Base-by-base conservation (phyloP, 2,113 vertebrate genomes). In the Phycodurus eques region DNA sequence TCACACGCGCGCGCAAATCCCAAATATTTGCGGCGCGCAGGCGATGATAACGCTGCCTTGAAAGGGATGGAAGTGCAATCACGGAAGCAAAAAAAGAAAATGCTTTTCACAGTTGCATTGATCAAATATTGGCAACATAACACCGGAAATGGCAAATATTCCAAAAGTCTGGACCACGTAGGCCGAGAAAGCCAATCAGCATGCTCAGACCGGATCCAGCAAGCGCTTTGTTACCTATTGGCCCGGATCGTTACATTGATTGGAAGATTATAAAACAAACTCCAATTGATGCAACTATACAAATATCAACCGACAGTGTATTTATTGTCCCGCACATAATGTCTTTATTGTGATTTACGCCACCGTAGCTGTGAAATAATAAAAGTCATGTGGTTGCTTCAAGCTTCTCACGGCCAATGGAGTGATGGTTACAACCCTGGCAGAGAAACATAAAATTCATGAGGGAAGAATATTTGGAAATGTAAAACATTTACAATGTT, bases 1-100 rank as follows among this genome's bases (percentile, higher is more conserved):
- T 72, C 72, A 74, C 75, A 69, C 71, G 39, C 59, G 74, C 72
- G 31, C 8, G 22, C 56, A 71, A 62, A 49, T 67, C 22, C 4
- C 31, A 35, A 53, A 53, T 56, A 78, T 77, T 78, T 46, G 57
- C 67, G 53, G 57, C 76, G 71, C 71, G 71, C 74, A 42, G 60
- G 35, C 20, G 60, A 39, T 42, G 60, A 33, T 27, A 43, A 43
- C 42, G 44, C 43, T 15, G 63, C 20, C 43, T 44, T 65, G 42
- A 22, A 43, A 1, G 12, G 61, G 9, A 15, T n/a, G 10, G 19
- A 2, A 31, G 4, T 59, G n/a, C 56, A 57, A 57, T 57, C n/a
- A 12, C 4, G 15, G 57, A 60, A 33, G 27, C 15, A 60, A 33
- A 5, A 2, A 60, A 27, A 57, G n/a, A 27, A 57, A 63, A 63